Conservation (phyloP, 2,113 vertebrate genomes). For the Chinchilla lanigera region DNA sequence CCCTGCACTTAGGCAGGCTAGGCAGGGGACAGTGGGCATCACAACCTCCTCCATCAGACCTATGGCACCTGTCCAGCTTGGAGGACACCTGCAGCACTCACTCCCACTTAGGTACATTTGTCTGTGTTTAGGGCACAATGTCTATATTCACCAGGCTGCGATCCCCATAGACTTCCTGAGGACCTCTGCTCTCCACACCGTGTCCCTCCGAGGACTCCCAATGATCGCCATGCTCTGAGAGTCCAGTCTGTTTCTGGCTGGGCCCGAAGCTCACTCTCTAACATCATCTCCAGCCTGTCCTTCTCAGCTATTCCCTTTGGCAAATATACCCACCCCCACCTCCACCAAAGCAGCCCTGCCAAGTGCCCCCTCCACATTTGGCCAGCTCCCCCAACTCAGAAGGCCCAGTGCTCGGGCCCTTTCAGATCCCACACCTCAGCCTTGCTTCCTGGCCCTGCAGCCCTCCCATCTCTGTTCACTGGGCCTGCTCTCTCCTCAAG, state of each 20-base stretch:
- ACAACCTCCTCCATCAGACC: neutral
- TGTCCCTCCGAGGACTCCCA: neutral
- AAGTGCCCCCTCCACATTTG: neutral
- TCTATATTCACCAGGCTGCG: neutral
- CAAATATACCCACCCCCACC: too few relatives aligned
- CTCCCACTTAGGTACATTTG: too few relatives aligned
- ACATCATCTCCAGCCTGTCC: neutral
- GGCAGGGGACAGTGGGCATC: neutral
- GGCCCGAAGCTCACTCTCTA: neutral
- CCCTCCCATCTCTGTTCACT: neutral
- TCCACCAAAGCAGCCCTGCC: neutral
- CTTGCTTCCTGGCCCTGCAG: neutral
- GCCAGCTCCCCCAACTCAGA: neutral
- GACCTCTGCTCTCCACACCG: too few relatives aligned
- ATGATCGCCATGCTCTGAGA: neutral
- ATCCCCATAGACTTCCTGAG: neutral
- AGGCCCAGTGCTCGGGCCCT: neutral
- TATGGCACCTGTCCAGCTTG: neutral
- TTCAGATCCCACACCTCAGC: neutral
- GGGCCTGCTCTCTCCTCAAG: neutral
- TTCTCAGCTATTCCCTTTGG: neutral
- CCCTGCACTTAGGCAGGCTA: neutral
- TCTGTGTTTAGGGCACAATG: neutral
- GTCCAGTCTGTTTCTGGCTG: neutral
- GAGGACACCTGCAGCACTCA: neutral